Conservation (phyloP, 2,888 invertebrate genomes). For the Napeogenes sylphis region DNA sequence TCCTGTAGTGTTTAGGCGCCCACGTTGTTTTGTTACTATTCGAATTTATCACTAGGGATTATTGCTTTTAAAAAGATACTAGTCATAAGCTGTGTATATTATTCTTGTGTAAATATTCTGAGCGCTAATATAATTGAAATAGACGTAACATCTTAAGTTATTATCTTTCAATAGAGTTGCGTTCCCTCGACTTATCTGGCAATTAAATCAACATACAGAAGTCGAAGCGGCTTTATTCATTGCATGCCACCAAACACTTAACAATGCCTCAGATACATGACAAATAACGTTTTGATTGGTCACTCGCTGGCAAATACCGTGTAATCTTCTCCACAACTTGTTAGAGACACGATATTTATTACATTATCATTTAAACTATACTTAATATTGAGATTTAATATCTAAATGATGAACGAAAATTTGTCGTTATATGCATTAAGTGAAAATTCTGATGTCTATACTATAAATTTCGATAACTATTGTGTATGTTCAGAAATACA, state of each 20-base stretch:
- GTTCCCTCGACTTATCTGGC: constrained; percentile 70
- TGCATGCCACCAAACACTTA: constrained; percentile 61
- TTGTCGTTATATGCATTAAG: too few relatives aligned
- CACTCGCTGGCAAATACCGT: constrained; percentile 35
- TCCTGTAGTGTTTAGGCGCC: constrained; percentile 70
- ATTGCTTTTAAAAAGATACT: constrained; percentile 48
- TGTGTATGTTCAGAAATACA: too few relatives aligned
- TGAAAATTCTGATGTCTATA: too few relatives aligned
- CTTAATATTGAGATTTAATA: not conserved
- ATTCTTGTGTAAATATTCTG: constrained; percentile 20
- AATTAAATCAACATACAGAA: constrained; percentile 78
- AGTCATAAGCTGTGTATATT: not conserved
- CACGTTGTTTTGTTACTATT: constrained; percentile 62
- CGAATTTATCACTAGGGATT: constrained; percentile 71
- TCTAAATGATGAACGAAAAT: too few relatives aligned
- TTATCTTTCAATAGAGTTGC: constrained; percentile 72
- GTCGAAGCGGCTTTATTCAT: constrained; percentile 69
- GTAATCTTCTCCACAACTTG: constrained; percentile 18
- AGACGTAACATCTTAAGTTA: constrained; percentile 69
- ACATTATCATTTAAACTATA: constrained; percentile 6
- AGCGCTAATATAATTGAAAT: constrained; percentile 49
- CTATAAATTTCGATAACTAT: too few relatives aligned
- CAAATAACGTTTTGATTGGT: constrained; percentile 76
- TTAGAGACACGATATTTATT: constrained; percentile 9
- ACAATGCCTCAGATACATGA: constrained; percentile 74